These are phyloP conservation scores for Drosophila lacertosa DNA, from an alignment of 1,140 invertebrate species.

Conservation along the genomic window DNA sequence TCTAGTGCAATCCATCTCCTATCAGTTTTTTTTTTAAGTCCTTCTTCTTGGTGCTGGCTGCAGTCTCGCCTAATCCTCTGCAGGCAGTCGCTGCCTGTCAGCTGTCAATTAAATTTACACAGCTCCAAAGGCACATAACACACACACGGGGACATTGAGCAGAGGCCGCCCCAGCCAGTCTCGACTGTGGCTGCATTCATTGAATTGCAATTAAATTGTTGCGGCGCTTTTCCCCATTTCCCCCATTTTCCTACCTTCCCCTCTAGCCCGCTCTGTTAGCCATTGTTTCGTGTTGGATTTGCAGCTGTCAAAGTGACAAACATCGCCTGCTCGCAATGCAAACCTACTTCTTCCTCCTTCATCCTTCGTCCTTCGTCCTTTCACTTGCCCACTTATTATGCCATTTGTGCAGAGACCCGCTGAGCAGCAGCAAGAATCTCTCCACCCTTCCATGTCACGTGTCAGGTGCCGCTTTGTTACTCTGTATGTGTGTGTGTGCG, in stretches of 20 bases:
- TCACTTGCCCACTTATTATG: constrained; percentile 65
- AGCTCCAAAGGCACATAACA: constrained; percentile 38
- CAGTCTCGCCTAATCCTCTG: neutral
- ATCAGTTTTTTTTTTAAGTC: neutral
- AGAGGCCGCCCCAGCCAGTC: no score
- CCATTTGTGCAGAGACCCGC: constrained; percentile 63
- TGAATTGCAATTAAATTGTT: constrained; percentile 75
- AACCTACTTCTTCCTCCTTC: neutral
- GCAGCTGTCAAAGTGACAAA: constrained; percentile 78
- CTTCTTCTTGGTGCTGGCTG: neutral
- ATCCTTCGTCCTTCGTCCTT: neutral
- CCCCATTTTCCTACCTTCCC: neutral
- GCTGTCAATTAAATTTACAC: constrained; percentile 62
- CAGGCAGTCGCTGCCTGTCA: constrained; percentile 10
- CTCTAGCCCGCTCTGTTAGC: neutral
- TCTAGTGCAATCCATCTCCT: neutral
- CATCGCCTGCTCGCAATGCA: constrained; percentile 39
- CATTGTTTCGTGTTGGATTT: constrained; percentile 66
- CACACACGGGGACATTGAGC: constrained; percentile 25
- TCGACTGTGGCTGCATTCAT: constrained; percentile 44
- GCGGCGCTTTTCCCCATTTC: constrained; percentile 6
- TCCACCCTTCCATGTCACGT: constrained; percentile 16
- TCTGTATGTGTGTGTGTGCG: no score
- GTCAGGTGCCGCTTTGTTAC: constrained; percentile 40
- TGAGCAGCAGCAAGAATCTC: constrained; percentile 17